Conservation (phyloP, 2,113 vertebrate species). For the mouse (Mus musculus) region DNA sequence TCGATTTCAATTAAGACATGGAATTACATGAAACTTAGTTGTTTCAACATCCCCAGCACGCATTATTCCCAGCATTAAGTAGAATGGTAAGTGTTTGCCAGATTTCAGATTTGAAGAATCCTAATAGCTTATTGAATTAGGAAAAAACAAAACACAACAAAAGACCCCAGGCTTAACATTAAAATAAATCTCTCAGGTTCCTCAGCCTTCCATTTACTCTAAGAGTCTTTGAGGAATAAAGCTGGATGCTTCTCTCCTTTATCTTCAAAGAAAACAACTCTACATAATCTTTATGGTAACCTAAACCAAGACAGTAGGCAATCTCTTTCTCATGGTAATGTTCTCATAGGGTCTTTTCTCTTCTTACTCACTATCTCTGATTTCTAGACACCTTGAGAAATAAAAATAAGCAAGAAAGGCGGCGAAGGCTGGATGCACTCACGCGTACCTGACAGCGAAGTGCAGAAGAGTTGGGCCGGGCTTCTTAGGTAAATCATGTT, state of each 20-base stretch:
- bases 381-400: neutral
- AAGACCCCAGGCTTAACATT: neutral
- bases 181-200: neutral
- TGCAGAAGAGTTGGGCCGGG: conserved; percentile 90
- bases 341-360: neutral
- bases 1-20: neutral
- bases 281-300: conserved; percentile 6
- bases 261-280: neutral
- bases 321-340: neutral
- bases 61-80: neutral
- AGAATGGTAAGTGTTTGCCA: neutral
- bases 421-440: neutral
- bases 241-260: neutral
- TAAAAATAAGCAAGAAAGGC: neutral
- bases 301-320: neutral
- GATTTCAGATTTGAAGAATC: conserved; percentile 42
- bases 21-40: conserved; percentile 26
- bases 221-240: conserved; percentile 41
- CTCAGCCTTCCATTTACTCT: neutral
- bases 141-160: neutral
- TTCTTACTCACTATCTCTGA: conserved; percentile 8
- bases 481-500: conserved; percentile 96
- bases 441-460: conserved; percentile 94
- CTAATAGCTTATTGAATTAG: neutral
- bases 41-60: conserved; percentile 47